These are phyloP conservation scores for Hemibagrus guttatus DNA, from an alignment of 2,797 vertebrate genomes.

Conservation along the genomic window DNA sequence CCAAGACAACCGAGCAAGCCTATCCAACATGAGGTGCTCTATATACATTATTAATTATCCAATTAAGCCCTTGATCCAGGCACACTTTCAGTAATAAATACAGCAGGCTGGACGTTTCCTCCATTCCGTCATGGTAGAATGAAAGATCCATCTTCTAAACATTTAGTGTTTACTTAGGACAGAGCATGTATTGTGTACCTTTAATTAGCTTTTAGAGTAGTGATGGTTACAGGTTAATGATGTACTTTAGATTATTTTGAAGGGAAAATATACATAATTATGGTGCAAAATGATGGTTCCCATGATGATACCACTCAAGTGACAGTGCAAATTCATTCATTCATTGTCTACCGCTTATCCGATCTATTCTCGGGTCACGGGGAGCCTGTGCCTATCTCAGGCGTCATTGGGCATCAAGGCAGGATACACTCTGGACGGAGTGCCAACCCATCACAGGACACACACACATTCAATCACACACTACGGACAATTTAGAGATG, in stretches of 20 bases:
- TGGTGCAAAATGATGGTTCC: background rate
- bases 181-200: background rate
- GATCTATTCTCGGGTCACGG: no score
- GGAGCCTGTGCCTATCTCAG: no score
- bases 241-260: background rate
- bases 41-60: slow-evolving; percentile 52
- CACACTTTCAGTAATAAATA: no score
- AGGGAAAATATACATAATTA: background rate
- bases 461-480: no score
- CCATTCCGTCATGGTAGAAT: background rate
- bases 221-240: background rate
- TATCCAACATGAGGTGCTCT: slow-evolving; percentile 30
- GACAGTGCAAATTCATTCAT: background rate
- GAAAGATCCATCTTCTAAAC: background rate
- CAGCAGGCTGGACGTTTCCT: background rate
- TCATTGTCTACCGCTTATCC: no score
- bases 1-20: slow-evolving; percentile 38
- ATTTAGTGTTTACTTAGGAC: background rate
- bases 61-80: slow-evolving; percentile 25
- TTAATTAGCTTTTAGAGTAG: background rate
- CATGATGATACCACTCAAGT: background rate
- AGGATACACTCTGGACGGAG: no score
- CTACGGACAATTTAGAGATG: no score
- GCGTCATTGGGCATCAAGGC: no score
- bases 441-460: no score